Conservation (phyloP, 2,888 invertebrate genomes). For the Candidula unifasciata region DNA sequence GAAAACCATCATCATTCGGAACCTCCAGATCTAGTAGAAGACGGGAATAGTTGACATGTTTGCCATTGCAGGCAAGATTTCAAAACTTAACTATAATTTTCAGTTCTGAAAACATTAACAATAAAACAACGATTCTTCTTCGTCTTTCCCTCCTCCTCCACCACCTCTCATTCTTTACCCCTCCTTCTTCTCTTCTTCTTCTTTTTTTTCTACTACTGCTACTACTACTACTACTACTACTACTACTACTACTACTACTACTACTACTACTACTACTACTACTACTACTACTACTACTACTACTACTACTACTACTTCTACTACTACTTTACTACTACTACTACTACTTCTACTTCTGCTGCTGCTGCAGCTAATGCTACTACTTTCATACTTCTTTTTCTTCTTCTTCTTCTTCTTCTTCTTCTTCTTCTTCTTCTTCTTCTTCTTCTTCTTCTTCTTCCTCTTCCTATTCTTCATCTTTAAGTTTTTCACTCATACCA, state of each 20-base stretch:
- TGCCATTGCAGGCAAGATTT: too few relatives aligned
- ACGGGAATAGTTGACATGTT: too few relatives aligned
- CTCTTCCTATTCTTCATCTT: not conserved
- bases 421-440: not conserved
- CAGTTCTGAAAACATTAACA: not conserved
- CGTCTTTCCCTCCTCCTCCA: not conserved
- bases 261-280: constrained; percentile 2
- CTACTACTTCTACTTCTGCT: too few relatives aligned
- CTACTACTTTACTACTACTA: not conserved
- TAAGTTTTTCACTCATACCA: not conserved
- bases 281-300: not conserved
- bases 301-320: not conserved
- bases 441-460: not conserved
- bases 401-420: constrained; percentile 2
- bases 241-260: not conserved
- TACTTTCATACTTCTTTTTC: too few relatives aligned
- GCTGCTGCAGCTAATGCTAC: too few relatives aligned
- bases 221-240: not conserved
- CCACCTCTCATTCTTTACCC: too few relatives aligned
- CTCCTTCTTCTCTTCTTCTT: too few relatives aligned
- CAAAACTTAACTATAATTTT: not conserved
- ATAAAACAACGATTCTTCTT: not conserved
- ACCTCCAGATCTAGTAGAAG: constrained; percentile 45
- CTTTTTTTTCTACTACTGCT: too few relatives aligned
- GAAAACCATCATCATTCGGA: constrained; percentile 44